phyloP scores from a whole-genome alignment of 1,140 invertebrate genomes.

The Cardiocondyla obscurior region DNA sequence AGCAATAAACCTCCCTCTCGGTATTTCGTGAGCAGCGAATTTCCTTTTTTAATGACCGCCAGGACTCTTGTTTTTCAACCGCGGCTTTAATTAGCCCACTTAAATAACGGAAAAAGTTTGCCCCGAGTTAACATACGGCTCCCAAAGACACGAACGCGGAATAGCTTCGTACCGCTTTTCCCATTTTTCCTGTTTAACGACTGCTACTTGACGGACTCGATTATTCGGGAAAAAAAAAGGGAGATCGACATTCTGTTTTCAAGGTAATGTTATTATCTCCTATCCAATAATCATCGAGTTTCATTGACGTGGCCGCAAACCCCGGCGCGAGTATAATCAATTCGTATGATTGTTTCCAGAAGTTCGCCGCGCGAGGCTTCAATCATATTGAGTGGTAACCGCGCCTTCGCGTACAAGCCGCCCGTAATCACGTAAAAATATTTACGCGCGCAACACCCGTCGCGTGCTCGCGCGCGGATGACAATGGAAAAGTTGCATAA shows the following conservation, averaged over 20 bases:
- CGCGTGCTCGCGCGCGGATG: background rate
- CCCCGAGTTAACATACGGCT: background rate
- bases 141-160: background rate
- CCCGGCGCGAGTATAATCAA: background rate
- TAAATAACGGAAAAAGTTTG: background rate
- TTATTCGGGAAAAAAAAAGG: background rate
- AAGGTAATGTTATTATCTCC: background rate
- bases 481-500: conserved; percentile 38
- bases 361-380: background rate
- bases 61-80: background rate
- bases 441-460: background rate
- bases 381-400: background rate
- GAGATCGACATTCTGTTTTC: background rate
- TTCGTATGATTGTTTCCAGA: background rate
- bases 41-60: background rate
- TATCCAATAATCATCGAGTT: background rate
- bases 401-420: background rate
- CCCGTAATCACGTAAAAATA: conserved; percentile 26
- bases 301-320: background rate
- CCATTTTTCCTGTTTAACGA: background rate
- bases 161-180: background rate
- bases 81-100: background rate
- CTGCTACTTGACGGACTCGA: background rate
- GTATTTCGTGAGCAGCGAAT: background rate
- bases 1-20: background rate